phyloP scores from a whole-genome alignment of 1,140 invertebrate species.

The Cydia pomonella region DNA sequence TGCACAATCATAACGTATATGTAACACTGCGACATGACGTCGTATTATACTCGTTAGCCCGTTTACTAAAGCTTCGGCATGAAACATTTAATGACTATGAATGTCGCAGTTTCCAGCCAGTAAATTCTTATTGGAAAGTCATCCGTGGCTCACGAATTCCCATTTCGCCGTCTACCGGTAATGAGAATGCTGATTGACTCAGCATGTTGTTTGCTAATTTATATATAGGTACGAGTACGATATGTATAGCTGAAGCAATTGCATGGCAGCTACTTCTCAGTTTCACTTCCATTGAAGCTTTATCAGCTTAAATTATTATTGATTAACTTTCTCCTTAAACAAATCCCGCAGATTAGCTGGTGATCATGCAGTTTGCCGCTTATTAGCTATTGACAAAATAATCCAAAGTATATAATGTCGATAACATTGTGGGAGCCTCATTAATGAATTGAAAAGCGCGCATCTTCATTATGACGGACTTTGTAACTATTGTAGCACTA shows the following conservation, averaged over 20 bases:
- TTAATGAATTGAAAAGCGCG: slow-evolving; percentile 73
- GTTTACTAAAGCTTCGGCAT: slow-evolving; percentile 10
- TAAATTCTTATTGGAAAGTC: slow-evolving; percentile 64
- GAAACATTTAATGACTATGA: slow-evolving; percentile 36
- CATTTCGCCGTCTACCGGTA: slow-evolving; percentile 48
- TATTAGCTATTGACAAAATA: slow-evolving; percentile 60
- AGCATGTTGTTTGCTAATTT: slow-evolving; percentile 49
- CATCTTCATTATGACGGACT: slow-evolving; percentile 69
- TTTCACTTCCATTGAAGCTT: slow-evolving; percentile 46
- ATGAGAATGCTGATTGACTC: slow-evolving; percentile 53
- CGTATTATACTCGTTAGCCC: slow-evolving; percentile 19
- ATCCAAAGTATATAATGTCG: slow-evolving; percentile 49
- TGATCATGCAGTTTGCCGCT: slow-evolving; percentile 54
- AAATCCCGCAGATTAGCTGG: slow-evolving; percentile 55
- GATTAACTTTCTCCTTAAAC: slow-evolving; percentile 53
- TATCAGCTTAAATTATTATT: slow-evolving; percentile 41
- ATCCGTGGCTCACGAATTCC: slow-evolving; percentile 55
- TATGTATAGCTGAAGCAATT: slow-evolving; percentile 37
- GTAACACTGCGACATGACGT: slow-evolving; percentile 9
- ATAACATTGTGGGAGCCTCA: slow-evolving; percentile 67
- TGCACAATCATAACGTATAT: slow-evolving; percentile 7
- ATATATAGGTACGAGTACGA: slow-evolving; percentile 39
- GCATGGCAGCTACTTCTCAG: slow-evolving; percentile 42
- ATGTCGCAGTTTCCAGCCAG: slow-evolving; percentile 57
- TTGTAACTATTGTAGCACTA: slow-evolving; percentile 66